Conservation (phyloP, 1,140 invertebrate species). For the Zelostemma sp. region DNA sequence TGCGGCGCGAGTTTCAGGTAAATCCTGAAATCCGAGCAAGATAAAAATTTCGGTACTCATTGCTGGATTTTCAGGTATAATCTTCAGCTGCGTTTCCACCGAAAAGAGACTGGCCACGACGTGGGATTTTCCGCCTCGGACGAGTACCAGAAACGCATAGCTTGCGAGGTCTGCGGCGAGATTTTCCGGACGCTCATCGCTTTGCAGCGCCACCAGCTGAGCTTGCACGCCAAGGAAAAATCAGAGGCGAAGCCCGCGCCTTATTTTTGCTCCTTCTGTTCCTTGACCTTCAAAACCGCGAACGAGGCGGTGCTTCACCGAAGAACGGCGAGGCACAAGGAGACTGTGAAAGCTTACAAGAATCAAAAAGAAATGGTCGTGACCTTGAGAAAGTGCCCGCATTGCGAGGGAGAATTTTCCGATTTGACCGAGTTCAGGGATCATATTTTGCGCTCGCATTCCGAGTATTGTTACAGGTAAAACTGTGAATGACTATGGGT, state of each 20-base stretch:
- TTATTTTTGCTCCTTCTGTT: conserved; percentile 79
- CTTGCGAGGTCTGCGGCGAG: conserved; percentile 73
- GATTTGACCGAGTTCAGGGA: conserved; percentile 75
- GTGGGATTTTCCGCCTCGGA: conserved; percentile 72
- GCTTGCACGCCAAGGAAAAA: conserved; percentile 66
- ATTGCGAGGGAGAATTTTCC: conserved; percentile 71
- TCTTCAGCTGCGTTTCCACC: conserved; percentile 77
- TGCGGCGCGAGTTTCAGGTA: conserved; percentile 75
- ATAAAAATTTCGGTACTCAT: no score
- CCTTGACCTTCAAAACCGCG: conserved; percentile 73
- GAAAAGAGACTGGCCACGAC: conserved; percentile 70
- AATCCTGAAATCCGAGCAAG: conserved; percentile 4
- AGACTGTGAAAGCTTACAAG: conserved; percentile 67
- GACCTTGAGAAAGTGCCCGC: conserved; percentile 71
- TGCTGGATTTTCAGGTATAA: conserved; percentile 69
- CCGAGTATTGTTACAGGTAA: conserved; percentile 71
- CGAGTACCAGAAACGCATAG: conserved; percentile 75
- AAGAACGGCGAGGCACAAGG: conserved; percentile 74
- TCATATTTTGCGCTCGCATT: conserved; percentile 77
- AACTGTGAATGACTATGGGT: no score
- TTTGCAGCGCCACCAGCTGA: conserved; percentile 74
- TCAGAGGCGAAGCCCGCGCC: conserved; percentile 45
- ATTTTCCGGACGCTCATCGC: conserved; percentile 74
- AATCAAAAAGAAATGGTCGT: conserved; percentile 6
- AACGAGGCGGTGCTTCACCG: conserved; percentile 78